Evolutionary conservation across 92 coral and sea anemone genomes (phyloP), one percentile per base, ranked within the genome.

Genomic region (Scolanthus callimorphus): DNA sequence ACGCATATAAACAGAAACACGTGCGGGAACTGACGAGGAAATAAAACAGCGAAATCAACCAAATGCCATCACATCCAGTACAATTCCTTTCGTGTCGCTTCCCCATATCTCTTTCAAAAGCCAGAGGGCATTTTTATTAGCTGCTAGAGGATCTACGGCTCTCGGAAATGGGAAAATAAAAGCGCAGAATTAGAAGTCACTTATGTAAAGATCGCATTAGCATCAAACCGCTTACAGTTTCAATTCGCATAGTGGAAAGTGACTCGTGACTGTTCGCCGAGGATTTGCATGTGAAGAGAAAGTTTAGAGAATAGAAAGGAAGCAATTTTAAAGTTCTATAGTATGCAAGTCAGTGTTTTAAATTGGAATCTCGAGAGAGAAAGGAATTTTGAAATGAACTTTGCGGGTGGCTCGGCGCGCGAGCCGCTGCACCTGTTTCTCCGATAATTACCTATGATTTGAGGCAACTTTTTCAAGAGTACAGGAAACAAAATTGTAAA

Each of bases 391-490:
- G 17, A 46, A 46, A 10, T 11, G 23, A 46, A 19, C 63, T 44
- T 68, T 39, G 75, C 75, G 75, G 75, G 75, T 68, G 75, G 75
- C 43, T 27, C 25, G 17, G 24, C 52, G 12, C 52, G 43, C 6
- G 52, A 19, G 4, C 17, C 6, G 17, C 4, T 19, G 22, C 52
- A 46, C 52, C 52, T 46, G 52, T 20, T 46, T 11, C 52, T 9
- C 8, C 4, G 17, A 46, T 46, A 46, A 46, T 46, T 46, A 46
- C 52, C 47, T 29, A 31, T 57, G 60, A 51, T 38, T 60, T 29
- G 52, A 17, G 4, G 15, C 23, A 63, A 51, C 71, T 28, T 61
- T 39, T 61, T 0, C 21, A 20, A 29, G 11, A 0, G 19, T 27
- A 47, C 64, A 68, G 75, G 75, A 68, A 68, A 51, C 58, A 68